Conservation (phyloP, 2,888 invertebrate species). For the Phalangium opilio region DNA sequence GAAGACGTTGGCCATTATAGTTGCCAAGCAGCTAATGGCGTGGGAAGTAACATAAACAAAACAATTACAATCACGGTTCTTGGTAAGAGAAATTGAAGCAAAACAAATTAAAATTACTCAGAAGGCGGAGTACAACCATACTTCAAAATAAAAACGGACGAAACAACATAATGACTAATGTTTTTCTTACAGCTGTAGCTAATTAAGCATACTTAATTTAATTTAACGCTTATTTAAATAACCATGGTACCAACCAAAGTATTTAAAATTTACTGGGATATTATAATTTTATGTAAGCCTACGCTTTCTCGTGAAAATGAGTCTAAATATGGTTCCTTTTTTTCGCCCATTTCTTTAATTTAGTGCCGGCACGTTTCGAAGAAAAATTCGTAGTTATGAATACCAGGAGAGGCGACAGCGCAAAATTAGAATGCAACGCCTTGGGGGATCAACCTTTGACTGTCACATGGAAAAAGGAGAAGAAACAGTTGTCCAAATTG, state of each 20-base stretch:
- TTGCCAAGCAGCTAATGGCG: conserved; percentile 10
- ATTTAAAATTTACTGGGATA: too few relatives aligned
- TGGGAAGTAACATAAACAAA: conserved; percentile 8
- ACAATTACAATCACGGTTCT: conserved; percentile 8
- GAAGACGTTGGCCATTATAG: conserved; percentile 13
- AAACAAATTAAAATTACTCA: not conserved
- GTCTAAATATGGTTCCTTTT: too few relatives aligned
- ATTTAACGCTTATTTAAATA: too few relatives aligned
- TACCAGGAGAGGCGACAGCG: conserved; percentile 17
- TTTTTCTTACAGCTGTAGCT: not conserved
- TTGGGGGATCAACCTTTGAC: conserved; percentile 20
- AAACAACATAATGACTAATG: not conserved
- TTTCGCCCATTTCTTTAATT: not conserved
- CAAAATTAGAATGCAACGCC: conserved; percentile 18
- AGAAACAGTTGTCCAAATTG: too few relatives aligned
- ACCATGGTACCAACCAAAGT: too few relatives aligned
- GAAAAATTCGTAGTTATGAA: conserved; percentile 18
- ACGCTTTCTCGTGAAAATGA: not conserved
- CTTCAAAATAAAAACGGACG: not conserved
- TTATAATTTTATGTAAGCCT: not conserved
- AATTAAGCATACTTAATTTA: not conserved
- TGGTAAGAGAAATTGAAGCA: conserved; percentile 9
- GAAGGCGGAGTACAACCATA: not conserved
- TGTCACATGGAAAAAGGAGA: conserved; percentile 14
- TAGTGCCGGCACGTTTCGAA: conserved; percentile 21